Evolutionary conservation across 2,797 vertebrate genomes (phyloP), one percentile per base, ranked within the genome.

Genomic region (Sebastes hubbsi): DNA sequence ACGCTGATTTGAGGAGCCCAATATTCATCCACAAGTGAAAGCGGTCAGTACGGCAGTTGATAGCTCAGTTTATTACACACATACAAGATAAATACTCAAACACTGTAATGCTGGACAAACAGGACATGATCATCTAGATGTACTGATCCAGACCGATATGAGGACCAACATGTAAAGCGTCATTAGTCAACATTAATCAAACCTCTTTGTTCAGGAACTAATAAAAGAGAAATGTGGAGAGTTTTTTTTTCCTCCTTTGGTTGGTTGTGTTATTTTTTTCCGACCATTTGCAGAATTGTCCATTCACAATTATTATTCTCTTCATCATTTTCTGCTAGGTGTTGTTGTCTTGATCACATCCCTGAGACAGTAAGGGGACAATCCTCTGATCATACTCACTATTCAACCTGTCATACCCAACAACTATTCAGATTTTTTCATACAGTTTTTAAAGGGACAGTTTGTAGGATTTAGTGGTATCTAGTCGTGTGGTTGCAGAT

Each of bases 21-120:
- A 32, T 22, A 16, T 36, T 62, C 2, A 67, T 9, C n/a, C 36
- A 77, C 1, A 13, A 71, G 42, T 22, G 18, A 71, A 64, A 34
- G 8, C 1, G 0, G 75, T 72, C 16, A 46, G 13, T 25, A 10
- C 74, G 90, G 90, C 93, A 94, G 91, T 88, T 76, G 55, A 68
- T 32, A 85, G 88, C 91, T 91, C 74, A 25, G 77, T 93, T 93
- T 93, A 93, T 93, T 92, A 88, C 76, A 92, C 87, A 91, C 64
- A 78, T 25, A 89, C 72, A 82, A 81, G 69, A 90, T 89, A 93
- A 91, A 93, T 92, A 93, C 75, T 84, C 52, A 11, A 84, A 69
- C 85, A 79, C 54, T 68, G 70, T 77, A 62, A 84, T 29, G 52
- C 77, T 14, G 61, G 78, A 83, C 82, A 84, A 74, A 89, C 59